phyloP scores from a whole-genome alignment of 2,113 vertebrate species.

The Raja brachyura region DNA sequence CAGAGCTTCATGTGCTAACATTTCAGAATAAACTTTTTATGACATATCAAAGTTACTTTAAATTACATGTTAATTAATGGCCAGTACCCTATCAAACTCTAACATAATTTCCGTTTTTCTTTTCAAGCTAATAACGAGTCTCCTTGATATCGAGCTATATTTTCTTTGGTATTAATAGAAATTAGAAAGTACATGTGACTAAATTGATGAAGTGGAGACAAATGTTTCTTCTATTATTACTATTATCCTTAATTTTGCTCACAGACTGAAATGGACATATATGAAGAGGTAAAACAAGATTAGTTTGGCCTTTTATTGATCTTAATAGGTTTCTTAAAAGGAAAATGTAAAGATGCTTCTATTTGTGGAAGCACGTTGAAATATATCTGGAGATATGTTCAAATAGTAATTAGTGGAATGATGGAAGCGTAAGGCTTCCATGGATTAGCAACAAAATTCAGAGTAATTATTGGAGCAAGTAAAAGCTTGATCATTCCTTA shows the following conservation, averaged over 20 bases:
- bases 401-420: neutral
- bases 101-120: constrained; percentile 33
- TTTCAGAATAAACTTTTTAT: constrained; percentile 38
- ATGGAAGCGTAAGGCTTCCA: neutral
- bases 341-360: neutral
- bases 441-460: neutral
- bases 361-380: neutral
- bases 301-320: neutral
- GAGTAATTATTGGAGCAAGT: neutral
- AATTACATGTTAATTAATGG: constrained; percentile 37
- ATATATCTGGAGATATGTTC: no score
- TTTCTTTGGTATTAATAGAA: constrained; percentile 1
- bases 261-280: neutral
- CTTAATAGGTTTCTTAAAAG: neutral
- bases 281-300: neutral
- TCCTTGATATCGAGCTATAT: neutral
- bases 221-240: neutral
- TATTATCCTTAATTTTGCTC: neutral
- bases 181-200: neutral
- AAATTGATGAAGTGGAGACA: neutral
- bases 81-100: constrained; percentile 32
- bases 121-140: constrained; percentile 29
- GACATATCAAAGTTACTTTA: constrained; percentile 36
- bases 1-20: constrained; percentile 36
- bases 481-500: neutral